phyloP scores from a whole-genome alignment of 1,140 invertebrate genomes.

The Caenorhabditis latens region DNA sequence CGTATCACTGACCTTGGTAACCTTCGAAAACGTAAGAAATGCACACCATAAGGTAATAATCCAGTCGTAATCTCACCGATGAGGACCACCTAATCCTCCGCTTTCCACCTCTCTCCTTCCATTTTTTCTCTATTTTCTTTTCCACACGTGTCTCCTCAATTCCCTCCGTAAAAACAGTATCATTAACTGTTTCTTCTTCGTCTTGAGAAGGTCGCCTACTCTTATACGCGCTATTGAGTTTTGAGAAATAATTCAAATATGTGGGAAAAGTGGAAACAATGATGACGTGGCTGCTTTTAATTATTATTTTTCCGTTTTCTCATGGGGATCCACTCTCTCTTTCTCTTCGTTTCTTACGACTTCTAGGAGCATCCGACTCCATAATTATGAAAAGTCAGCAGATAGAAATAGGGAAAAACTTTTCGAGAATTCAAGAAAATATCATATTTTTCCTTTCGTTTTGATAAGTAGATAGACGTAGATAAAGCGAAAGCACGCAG shows the following conservation, averaged over 20 bases:
- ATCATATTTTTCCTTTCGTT: not conserved
- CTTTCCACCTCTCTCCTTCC: not conserved
- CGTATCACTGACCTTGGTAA: conserved; percentile 42
- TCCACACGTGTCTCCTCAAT: not conserved
- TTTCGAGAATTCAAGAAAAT: not conserved
- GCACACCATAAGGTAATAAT: conserved; percentile 49
- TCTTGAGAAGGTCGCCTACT: conserved; percentile 45
- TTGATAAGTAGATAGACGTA: not conserved
- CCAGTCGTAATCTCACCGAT: conserved; percentile 6
- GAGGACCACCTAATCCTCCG: conserved; percentile 6
- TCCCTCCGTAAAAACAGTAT: conserved; percentile 21
- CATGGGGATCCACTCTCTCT: not conserved
- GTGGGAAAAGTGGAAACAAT: not conserved
- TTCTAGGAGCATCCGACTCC: not conserved
- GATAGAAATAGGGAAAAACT: not conserved
- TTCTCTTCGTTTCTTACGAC: not conserved
- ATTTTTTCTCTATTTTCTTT: not conserved
- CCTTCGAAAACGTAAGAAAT: not conserved
- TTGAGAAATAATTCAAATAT: not conserved
- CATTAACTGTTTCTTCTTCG: conserved; percentile 28
- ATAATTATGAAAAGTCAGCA: not conserved
- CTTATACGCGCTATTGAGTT: conserved; percentile 21
- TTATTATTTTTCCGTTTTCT: not conserved
- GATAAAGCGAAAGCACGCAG: not conserved
- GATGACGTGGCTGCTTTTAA: conserved; percentile 10